Conservation (phyloP, 2,797 vertebrate genomes). For the Neosalanx taihuensis region DNA sequence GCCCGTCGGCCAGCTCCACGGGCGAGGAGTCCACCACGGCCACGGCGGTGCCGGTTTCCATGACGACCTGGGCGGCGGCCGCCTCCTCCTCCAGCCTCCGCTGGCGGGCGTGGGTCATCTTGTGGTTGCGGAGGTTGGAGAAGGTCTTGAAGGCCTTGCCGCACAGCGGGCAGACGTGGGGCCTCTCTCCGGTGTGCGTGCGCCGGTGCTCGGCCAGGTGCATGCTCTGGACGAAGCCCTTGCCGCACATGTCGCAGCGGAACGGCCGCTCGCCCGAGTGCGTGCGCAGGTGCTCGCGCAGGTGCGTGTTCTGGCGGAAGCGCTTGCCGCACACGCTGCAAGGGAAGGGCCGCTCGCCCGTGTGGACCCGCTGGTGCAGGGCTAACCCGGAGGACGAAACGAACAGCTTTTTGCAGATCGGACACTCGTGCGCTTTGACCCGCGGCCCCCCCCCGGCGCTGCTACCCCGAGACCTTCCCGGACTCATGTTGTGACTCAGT, state of each 20-base stretch:
- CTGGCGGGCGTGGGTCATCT: conserved; percentile 73
- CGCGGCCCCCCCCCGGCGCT: conserved; percentile 43
- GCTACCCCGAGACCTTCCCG: conserved; percentile 37
- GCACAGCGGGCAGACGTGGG: conserved; percentile 70
- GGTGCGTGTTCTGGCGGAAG: conserved; percentile 85
- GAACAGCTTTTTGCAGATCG: conserved; percentile 78
- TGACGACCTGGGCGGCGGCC: conserved; percentile 28
- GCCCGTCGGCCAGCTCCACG: conserved; percentile 54
- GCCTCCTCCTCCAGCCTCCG: conserved; percentile 58
- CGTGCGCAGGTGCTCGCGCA: conserved; percentile 85
- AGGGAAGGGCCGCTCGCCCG: conserved; percentile 83
- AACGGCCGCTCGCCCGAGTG: conserved; percentile 79
- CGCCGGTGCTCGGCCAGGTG: conserved; percentile 78
- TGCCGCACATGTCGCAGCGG: conserved; percentile 68
- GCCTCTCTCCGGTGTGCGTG: conserved; percentile 76
- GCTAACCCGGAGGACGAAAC: conserved; percentile 78
- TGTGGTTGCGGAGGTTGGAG: conserved; percentile 81
- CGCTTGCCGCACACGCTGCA: conserved; percentile 83
- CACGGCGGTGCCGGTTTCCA: conserved; percentile 46
- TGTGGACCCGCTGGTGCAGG: conserved; percentile 83
- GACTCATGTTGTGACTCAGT: conserved; percentile 66
- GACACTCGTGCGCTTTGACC: conserved; percentile 74
- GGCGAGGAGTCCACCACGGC: conserved; percentile 55
- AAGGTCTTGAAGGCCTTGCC: conserved; percentile 81
- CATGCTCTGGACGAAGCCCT: conserved; percentile 77